Evolutionary conservation across 1,140 invertebrate species (phyloP).

Genomic region (Lethocerus indicus): DNA sequence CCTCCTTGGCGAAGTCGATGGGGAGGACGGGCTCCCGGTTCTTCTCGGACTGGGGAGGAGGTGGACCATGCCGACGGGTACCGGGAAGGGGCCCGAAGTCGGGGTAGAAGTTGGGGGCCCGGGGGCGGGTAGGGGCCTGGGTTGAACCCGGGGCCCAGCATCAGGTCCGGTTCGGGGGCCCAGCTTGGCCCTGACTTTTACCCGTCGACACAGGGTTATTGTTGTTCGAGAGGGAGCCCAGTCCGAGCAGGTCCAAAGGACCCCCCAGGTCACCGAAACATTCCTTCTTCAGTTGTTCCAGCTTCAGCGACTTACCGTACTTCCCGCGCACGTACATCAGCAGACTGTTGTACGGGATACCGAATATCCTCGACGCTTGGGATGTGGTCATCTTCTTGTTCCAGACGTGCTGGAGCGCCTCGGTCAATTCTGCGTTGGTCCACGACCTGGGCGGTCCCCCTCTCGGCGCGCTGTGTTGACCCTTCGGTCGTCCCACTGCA

Average conservation of each 20-base stretch:
- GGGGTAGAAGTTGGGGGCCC: slow-evolving; percentile 45
- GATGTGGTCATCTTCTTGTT: slow-evolving; percentile 90
- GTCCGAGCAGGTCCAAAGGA: slow-evolving; percentile 46
- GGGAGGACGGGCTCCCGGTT: slow-evolving; percentile 24
- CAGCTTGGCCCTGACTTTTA: too few relatives aligned
- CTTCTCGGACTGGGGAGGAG: slow-evolving; percentile 56
- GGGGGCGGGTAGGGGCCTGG: slow-evolving; percentile 32
- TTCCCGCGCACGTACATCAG: slow-evolving; percentile 86
- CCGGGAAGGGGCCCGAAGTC: slow-evolving; percentile 64
- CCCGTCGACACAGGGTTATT: slow-evolving; percentile 54
- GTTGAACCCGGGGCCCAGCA: slow-evolving; percentile 34
- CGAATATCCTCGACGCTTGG: slow-evolving; percentile 73
- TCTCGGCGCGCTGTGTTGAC: slow-evolving; percentile 71
- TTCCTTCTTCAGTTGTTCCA: slow-evolving; percentile 71
- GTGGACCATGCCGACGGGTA: slow-evolving; percentile 63
- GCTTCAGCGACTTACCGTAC: slow-evolving; percentile 73
- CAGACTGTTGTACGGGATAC: slow-evolving; percentile 79
- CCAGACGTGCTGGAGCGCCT: slow-evolving; percentile 79
- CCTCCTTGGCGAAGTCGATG: slow-evolving; percentile 5
- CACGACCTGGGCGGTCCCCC: slow-evolving; percentile 75
- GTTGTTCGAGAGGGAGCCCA: slow-evolving; percentile 37
- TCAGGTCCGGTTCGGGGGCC: slow-evolving; percentile 22
- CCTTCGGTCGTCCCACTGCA: slow-evolving; percentile 53
- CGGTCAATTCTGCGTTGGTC: slow-evolving; percentile 77
- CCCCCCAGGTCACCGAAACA: slow-evolving; percentile 47